Conservation (phyloP, 1,140 invertebrate genomes). For the Parapsyche elsis region DNA sequence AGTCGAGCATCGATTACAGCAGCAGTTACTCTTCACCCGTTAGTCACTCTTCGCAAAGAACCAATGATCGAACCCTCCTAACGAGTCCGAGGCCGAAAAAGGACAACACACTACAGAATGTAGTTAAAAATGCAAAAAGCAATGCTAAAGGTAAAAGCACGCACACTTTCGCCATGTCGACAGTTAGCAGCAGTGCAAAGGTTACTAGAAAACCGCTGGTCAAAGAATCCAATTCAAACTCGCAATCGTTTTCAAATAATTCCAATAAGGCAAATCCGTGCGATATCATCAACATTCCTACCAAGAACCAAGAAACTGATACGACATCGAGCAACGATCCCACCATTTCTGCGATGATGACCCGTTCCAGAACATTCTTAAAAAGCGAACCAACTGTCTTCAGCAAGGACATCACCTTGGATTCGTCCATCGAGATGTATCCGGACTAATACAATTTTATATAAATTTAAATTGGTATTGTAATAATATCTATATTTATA, state of each 20-base stretch:
- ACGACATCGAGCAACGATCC: neutral
- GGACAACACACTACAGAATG: neutral
- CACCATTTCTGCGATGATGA: neutral
- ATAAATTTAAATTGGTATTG: neutral
- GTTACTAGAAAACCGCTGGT: neutral
- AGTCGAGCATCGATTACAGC: neutral
- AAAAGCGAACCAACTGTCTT: slow-evolving; percentile 34
- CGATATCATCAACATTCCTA: neutral
- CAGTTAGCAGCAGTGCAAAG: slow-evolving; percentile 20
- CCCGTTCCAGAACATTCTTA: slow-evolving; percentile 27
- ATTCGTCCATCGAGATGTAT: slow-evolving; percentile 39
- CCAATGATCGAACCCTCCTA: too few species aligned
- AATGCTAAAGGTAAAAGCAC: neutral
- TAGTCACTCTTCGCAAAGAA: slow-evolving; percentile 5
- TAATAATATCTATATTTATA: too few species aligned
- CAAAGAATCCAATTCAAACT: neutral
- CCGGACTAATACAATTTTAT: slow-evolving; percentile 20
- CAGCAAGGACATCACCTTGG: slow-evolving; percentile 36
- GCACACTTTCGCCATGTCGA: slow-evolving; percentile 4
- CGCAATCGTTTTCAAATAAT: neutral
- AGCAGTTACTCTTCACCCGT: slow-evolving; percentile 30
- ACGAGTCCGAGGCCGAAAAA: neutral
- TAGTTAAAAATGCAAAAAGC: neutral
- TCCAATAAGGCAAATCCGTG: neutral
- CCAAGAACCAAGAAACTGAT: neutral